Conservation (phyloP, 2,888 invertebrate genomes). For the Chloromyia formosa region DNA sequence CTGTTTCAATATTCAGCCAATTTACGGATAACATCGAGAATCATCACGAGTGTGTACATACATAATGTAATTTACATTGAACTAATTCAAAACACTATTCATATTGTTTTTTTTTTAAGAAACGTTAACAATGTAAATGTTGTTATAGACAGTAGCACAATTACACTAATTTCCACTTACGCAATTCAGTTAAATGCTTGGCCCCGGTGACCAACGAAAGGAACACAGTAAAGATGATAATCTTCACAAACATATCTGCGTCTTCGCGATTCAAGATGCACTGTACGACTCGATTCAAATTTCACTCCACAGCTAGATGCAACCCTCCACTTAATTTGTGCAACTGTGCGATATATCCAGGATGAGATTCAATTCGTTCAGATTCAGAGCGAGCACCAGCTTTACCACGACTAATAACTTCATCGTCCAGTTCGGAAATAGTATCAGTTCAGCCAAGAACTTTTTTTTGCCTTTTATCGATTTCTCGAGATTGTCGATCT, state of each 20-base stretch:
- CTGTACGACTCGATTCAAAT: background rate
- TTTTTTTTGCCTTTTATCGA: conserved; percentile 24
- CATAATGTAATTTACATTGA: too few species aligned
- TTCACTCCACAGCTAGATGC: conserved; percentile 10
- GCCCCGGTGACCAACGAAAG: background rate
- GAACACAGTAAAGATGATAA: conserved; percentile 12
- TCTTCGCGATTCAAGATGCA: background rate
- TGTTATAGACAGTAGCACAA: too few species aligned
- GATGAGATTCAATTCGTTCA: background rate
- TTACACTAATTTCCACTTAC: too few species aligned
- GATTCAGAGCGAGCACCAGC: background rate
- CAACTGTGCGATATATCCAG: conserved; percentile 7
- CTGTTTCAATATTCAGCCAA: too few species aligned
- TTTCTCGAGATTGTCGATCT: conserved; percentile 3
- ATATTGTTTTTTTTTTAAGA: too few species aligned
- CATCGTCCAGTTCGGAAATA: conserved; percentile 40
- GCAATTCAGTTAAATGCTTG: conserved; percentile 19
- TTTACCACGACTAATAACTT: conserved; percentile 23
- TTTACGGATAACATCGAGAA: too few species aligned
- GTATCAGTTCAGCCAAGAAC: conserved; percentile 10
- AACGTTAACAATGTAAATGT: too few species aligned
- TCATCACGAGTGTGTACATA: too few species aligned
- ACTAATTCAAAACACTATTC: too few species aligned
- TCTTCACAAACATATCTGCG: background rate
- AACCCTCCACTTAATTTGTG: background rate